Base-by-base conservation (phyloP, 2,797 vertebrate genomes). In the Scleropages formosus region DNA sequence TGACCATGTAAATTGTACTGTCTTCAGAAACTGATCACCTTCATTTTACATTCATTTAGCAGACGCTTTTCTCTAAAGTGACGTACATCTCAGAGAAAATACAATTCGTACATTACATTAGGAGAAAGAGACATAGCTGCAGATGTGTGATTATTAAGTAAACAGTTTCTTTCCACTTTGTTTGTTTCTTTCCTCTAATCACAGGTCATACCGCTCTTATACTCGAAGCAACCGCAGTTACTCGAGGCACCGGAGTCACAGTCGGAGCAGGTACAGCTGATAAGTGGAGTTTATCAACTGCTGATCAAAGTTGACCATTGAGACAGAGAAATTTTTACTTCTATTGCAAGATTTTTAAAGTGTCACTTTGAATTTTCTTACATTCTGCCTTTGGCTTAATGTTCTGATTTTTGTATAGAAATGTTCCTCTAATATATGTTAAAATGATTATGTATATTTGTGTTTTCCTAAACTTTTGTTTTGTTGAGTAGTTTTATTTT, bases 221-320 rank as follows among this genome's bases (percentile, higher is more conserved):
- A 98, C 94, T 60, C 89, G 91, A 78, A 94, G 91, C 1, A 92
- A 93, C 24, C 91, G 94, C 87, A 98, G 96, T 77, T 94, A 94
- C 18, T 97, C 95, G 20, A 92, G 94, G 79, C 90, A 82, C 61
- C 90, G 96, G 46, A 96, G 95, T 78, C 94, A 90, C 88, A 98
- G 95, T 31, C 92, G 89, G 82, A 96, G 96, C 92, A 97, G 95
- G 82, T 95, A 96, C 66, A 96, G 95, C 64, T 92, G 83, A 92
- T 31, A 7, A 7, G 12, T 53, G 10, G 26, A 16, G 22, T 51
- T 16, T 18, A 44, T 44, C 18, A 20, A 26, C 7, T 59, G 53
- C 53, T 24, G 20, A 53, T 15, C 16, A 15, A 44, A 58, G 51
- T 39, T 31, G 3, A 16, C 26, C 13, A 9, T 9, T 22, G 18